Evolutionary conservation across 1,140 invertebrate genomes (phyloP).

Genomic region (Dreissena polymorpha): DNA sequence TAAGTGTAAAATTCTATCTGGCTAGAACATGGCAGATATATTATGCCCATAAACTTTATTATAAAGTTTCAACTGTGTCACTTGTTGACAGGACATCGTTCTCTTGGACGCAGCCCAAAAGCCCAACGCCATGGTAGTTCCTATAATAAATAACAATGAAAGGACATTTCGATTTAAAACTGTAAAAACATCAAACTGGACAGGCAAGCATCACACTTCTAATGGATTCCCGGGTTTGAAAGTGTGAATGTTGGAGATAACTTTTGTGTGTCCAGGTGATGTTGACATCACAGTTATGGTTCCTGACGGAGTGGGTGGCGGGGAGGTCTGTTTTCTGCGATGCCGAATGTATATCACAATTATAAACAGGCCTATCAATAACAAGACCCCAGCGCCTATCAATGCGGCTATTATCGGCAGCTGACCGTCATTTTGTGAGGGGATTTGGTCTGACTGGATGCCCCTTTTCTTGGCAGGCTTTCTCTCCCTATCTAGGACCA

Average conservation of each 20-base stretch:
- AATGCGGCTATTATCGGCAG: constrained; percentile 68
- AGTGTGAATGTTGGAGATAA: constrained; percentile 34
- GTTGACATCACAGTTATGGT: constrained; percentile 69
- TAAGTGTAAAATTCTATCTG: too few relatives aligned
- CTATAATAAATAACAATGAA: too few relatives aligned
- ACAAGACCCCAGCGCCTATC: constrained; percentile 62
- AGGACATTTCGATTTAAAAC: too few relatives aligned
- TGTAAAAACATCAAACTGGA: too few relatives aligned
- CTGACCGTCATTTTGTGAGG: constrained; percentile 50
- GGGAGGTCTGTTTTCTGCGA: constrained; percentile 65
- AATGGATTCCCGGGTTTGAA: constrained; percentile 34
- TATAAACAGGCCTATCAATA: constrained; percentile 65
- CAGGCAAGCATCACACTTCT: constrained; percentile 3
- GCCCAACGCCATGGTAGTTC: too few relatives aligned
- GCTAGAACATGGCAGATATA: too few relatives aligned
- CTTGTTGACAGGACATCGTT: too few relatives aligned
- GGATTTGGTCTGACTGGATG: constrained; percentile 56
- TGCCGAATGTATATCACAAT: constrained; percentile 66
- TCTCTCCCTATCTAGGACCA: constrained; percentile 52
- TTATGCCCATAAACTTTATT: too few relatives aligned
- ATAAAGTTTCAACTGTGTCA: too few relatives aligned
- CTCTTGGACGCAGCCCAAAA: too few relatives aligned
- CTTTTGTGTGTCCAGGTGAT: constrained; percentile 27
- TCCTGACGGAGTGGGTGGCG: constrained; percentile 68
- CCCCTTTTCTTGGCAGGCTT: constrained; percentile 57